These are phyloP conservation scores for Sebastes itinus DNA, from an alignment of 2,797 vertebrate species.

Conservation along the genomic window DNA sequence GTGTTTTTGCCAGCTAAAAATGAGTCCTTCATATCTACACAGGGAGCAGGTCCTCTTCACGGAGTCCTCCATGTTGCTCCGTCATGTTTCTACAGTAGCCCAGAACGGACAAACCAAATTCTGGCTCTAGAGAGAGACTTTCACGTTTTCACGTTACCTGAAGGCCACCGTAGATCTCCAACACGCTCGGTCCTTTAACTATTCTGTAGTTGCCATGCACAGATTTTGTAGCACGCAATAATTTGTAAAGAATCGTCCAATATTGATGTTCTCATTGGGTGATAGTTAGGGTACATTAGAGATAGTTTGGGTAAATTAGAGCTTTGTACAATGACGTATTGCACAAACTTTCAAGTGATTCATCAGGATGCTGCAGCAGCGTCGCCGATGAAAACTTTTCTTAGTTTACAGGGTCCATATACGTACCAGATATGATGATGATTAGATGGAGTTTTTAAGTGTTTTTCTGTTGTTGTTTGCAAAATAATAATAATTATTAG, in stretches of 20 bases:
- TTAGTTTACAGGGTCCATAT: not conserved
- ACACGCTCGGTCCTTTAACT: no score
- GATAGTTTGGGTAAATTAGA: not conserved
- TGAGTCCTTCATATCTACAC: no score
- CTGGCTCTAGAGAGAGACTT: no score
- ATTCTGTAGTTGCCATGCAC: no score
- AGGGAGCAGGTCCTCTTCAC: no score
- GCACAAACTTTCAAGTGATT: not conserved
- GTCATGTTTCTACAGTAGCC: no score
- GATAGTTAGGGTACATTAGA: not conserved
- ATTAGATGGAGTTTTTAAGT: not conserved
- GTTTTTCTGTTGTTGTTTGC: not conserved
- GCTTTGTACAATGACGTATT: not conserved
- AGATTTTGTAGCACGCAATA: no score
- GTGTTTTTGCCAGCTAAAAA: accelerated
- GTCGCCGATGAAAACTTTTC: not conserved
- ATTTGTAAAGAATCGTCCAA: no score
- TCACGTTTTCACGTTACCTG: no score
- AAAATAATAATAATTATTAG: not conserved
- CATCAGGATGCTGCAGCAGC: not conserved
- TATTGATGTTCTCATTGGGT: accelerated
- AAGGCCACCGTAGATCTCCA: no score
- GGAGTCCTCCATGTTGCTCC: no score
- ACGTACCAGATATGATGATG: not conserved
- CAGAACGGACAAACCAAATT: no score